phyloP scores from a whole-genome alignment of 2,797 vertebrate species.

The Myripristis murdjan region DNA sequence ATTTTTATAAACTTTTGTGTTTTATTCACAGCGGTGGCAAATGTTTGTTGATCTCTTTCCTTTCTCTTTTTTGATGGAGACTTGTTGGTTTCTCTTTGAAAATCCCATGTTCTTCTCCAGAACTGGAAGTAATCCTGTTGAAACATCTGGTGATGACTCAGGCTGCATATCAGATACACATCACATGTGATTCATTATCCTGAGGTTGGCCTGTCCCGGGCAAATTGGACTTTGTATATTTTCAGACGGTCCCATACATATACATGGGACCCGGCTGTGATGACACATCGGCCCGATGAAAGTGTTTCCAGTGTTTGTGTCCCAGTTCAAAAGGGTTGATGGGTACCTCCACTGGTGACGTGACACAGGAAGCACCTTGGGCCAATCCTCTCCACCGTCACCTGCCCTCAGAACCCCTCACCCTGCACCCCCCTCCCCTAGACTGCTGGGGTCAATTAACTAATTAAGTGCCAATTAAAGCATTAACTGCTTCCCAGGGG shows the following conservation, averaged over 20 bases:
- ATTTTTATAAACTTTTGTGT: constrained; percentile 53
- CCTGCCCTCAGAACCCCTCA: constrained; percentile 59
- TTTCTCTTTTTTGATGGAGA: constrained; percentile 52
- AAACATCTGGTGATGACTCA: constrained; percentile 87
- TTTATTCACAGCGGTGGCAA: constrained; percentile 54
- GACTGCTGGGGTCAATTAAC: constrained; percentile 77
- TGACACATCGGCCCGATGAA: constrained; percentile 82
- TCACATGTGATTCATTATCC: constrained; percentile 86
- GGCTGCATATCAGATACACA: constrained; percentile 82
- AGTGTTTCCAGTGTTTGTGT: constrained; percentile 83
- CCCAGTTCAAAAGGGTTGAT: constrained; percentile 78
- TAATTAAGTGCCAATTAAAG: constrained; percentile 85
- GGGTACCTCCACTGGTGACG: constrained; percentile 74
- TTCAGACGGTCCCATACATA: constrained; percentile 84
- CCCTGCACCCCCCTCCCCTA: constrained; percentile 21
- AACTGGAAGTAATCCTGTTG: constrained; percentile 80
- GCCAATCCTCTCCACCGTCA: constrained; percentile 77
- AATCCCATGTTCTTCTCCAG: constrained; percentile 56
- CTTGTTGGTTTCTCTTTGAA: constrained; percentile 69
- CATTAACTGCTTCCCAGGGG: constrained; percentile 70
- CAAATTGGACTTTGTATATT: constrained; percentile 86
- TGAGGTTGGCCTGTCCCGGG: constrained; percentile 80
- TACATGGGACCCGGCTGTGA: constrained; percentile 82
- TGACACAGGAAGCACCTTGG: constrained; percentile 83
- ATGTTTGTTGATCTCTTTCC: constrained; percentile 70